These are phyloP conservation scores for Enteromius mattozi DNA, from an alignment of 2,797 vertebrate genomes.

Conservation along the genomic window DNA sequence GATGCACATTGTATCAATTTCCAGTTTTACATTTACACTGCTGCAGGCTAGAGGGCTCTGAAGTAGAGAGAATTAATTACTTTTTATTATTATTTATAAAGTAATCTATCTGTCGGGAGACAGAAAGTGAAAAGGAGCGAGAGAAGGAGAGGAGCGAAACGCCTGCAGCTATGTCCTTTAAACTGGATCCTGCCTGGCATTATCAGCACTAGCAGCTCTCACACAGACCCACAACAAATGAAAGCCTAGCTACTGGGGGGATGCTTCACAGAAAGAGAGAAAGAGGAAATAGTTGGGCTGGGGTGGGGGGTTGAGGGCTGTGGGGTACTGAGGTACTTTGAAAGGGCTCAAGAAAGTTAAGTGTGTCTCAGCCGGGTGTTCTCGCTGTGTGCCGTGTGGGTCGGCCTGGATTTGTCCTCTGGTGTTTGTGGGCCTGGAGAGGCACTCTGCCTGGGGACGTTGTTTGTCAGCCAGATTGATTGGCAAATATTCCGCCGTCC, in stretches of 20 bases:
- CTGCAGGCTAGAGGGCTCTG: constrained; percentile 90
- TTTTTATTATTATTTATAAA: constrained; percentile 97
- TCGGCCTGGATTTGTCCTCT: constrained; percentile 41
- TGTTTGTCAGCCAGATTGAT: constrained; percentile 75
- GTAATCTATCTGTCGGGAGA: constrained; percentile 80
- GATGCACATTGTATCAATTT: constrained; percentile 95
- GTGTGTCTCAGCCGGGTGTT: constrained; percentile 53
- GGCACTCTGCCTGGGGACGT: constrained; percentile 57
- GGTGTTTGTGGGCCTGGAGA: constrained; percentile 39
- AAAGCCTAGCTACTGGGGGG: constrained; percentile 69
- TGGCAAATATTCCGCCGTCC: constrained; percentile 75
- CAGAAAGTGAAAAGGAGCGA: constrained; percentile 42
- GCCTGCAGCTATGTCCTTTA: constrained; percentile 67
- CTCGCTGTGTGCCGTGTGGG: constrained; percentile 33
- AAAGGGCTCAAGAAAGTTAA: constrained; percentile 61
- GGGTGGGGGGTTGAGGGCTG: constrained; percentile 10
- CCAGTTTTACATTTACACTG: constrained; percentile 84
- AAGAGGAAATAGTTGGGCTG: constrained; percentile 25
- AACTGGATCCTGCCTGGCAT: constrained; percentile 67
- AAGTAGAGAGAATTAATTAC: constrained; percentile 99
- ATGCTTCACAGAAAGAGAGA: constrained; percentile 54
- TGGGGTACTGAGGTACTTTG: constrained; percentile 38
- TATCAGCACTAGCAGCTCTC: constrained; percentile 67
- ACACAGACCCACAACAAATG: constrained; percentile 56
- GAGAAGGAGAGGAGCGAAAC: constrained; percentile 44